Percentiles rank a stretch among this genome's conserved stretches.
Evolutionary conservation across 2,888 invertebrate genomes (phyloP).

Genomic region (Neoaliturus tenellus): DNA sequence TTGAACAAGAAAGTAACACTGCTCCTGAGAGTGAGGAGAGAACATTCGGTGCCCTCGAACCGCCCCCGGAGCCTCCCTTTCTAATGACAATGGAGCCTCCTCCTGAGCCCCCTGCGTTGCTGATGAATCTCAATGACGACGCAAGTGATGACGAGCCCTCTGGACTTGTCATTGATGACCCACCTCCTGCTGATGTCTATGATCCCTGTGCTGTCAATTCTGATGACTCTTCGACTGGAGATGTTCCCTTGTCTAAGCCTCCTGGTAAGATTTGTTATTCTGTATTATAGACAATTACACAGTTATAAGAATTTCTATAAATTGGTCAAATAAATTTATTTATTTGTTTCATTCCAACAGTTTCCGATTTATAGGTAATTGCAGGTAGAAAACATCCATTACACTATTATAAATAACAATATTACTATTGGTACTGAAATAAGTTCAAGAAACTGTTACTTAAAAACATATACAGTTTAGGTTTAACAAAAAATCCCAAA

Average conservation of each 20-base stretch:
- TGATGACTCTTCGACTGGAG: conserved; percentile 44
- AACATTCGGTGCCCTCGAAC: conserved; percentile 64
- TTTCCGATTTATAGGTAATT: too few species aligned
- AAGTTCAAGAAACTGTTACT: too few species aligned
- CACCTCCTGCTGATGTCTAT: conserved; percentile 72
- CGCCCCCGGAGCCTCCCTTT: conserved; percentile 69
- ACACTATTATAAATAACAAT: too few species aligned
- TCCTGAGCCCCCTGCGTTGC: conserved; percentile 72
- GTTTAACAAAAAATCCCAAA: too few species aligned
- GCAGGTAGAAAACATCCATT: too few species aligned
- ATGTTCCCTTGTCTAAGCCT: conserved; percentile 23
- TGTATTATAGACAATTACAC: too few species aligned
- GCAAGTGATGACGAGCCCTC: conserved; percentile 74
- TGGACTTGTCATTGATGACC: conserved; percentile 76
- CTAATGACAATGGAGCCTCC: conserved; percentile 72
- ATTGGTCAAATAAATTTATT: too few species aligned
- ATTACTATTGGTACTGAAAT: too few species aligned
- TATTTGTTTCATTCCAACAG: too few species aligned
- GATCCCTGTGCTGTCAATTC: conserved; percentile 55
- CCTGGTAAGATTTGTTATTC: background rate
- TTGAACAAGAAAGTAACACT: conserved; percentile 72
- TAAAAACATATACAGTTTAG: too few species aligned
- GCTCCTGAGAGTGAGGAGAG: conserved; percentile 70
- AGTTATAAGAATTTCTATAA: too few species aligned
- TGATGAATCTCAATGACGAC: conserved; percentile 69